Conservation (phyloP, 2,888 invertebrate species). For the Trissolcus brochymenae region DNA sequence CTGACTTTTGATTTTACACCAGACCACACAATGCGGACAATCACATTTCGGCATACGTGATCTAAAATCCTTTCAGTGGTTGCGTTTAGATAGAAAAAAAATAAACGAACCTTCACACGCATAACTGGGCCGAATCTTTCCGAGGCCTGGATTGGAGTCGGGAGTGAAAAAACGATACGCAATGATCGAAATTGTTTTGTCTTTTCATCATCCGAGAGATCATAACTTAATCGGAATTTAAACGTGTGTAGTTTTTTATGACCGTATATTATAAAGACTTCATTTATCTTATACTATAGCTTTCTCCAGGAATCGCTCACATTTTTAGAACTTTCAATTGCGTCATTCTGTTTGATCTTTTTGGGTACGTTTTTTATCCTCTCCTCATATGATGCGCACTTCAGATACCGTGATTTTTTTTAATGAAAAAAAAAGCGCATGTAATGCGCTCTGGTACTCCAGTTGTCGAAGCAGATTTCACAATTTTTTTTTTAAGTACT, state of each 20-base stretch:
- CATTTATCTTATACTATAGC: slow-evolving; percentile 23
- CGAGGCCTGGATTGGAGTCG: too few relatives aligned
- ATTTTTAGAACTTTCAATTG: slow-evolving; percentile 10
- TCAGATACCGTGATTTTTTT: too few relatives aligned
- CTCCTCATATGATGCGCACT: too few relatives aligned
- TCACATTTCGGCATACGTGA: slow-evolving; percentile 36
- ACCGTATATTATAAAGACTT: slow-evolving; percentile 13
- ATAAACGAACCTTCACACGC: slow-evolving; percentile 16
- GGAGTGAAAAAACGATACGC: background rate
- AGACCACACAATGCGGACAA: slow-evolving; percentile 42
- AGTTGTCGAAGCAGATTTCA: too few relatives aligned
- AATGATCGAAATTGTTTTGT: slow-evolving; percentile 3
- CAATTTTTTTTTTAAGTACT: too few relatives aligned
- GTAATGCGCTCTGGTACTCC: too few relatives aligned
- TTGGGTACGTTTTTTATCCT: too few relatives aligned
- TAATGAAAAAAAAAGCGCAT: too few relatives aligned
- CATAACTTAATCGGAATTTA: slow-evolving; percentile 30
- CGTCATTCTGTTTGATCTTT: background rate
- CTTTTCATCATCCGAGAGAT: slow-evolving; percentile 7
- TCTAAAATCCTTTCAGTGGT: slow-evolving; percentile 19
- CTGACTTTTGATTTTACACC: slow-evolving; percentile 42
- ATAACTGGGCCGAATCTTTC: slow-evolving; percentile 10
- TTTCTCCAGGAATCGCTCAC: slow-evolving; percentile 21
- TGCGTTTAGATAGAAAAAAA: slow-evolving; percentile 21
- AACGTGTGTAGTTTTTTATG: slow-evolving; percentile 20